Evolutionary conservation across 2,888 invertebrate species (phyloP).

Genomic region (Coelinius sp.): DNA sequence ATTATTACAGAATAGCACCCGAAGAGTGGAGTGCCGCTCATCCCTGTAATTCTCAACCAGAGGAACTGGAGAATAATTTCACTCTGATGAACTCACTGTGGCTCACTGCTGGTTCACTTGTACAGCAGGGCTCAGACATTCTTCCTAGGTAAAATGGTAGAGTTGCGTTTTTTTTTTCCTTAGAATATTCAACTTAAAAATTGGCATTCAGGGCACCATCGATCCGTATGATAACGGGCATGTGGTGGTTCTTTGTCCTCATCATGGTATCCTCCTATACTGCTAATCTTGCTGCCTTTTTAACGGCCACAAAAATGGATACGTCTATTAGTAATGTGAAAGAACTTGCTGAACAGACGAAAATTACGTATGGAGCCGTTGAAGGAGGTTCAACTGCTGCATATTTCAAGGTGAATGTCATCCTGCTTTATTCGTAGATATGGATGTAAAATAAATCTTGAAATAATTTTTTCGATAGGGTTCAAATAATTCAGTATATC

Average conservation of each 20-base stretch:
- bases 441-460: background rate
- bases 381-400: slow-evolving; percentile 93
- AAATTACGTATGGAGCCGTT: slow-evolving; percentile 97
- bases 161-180: too few species aligned
- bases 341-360: slow-evolving; percentile 95
- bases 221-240: slow-evolving; percentile 90
- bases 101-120: slow-evolving; percentile 92
- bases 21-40: slow-evolving; percentile 96
- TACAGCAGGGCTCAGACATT: slow-evolving; percentile 95
- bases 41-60: slow-evolving; percentile 88
- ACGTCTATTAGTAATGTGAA: slow-evolving; percentile 96
- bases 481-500: slow-evolving; percentile 93
- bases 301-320: slow-evolving; percentile 94
- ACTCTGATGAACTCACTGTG: slow-evolving; percentile 90
- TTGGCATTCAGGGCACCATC: slow-evolving; percentile 81
- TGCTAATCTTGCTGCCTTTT: slow-evolving; percentile 94
- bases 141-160: slow-evolving; percentile 83
- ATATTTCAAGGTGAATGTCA: slow-evolving; percentile 87
- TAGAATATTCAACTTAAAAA: background rate
- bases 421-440: background rate
- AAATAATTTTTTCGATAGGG: slow-evolving; percentile 75
- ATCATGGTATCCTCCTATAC: slow-evolving; percentile 98
- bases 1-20: slow-evolving; percentile 80
- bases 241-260: slow-evolving; percentile 96
- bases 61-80: slow-evolving; percentile 92